Percentiles rank a stretch among this genome's conserved stretches.
Conservation (phyloP, 2,888 invertebrate genomes). For the Caenorhabditis drosophilae region DNA sequence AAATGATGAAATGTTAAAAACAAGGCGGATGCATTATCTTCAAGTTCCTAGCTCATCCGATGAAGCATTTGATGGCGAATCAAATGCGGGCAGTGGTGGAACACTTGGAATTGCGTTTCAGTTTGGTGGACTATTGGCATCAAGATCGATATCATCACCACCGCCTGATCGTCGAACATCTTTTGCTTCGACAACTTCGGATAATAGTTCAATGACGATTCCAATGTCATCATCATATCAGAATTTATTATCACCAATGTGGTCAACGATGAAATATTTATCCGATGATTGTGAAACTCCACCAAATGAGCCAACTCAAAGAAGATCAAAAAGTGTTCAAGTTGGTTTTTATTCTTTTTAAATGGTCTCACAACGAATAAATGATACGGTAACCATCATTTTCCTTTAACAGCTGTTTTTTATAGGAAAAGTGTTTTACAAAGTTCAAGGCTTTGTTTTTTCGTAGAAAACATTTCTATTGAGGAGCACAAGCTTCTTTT, state of each 20-base stretch:
- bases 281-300: constrained; percentile 54
- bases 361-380: too few species aligned
- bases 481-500: too few species aligned
- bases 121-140: not conserved
- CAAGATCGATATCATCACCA: constrained; percentile 43
- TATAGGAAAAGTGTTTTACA: too few species aligned
- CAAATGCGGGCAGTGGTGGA: constrained; percentile 1
- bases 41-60: constrained; percentile 30
- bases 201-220: constrained; percentile 54
- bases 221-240: constrained; percentile 59
- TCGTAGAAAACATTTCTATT: too few species aligned
- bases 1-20: constrained; percentile 5
- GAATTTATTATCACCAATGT: constrained; percentile 62
- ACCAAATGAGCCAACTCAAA: constrained; percentile 45
- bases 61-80: constrained; percentile 13
- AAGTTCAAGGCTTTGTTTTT: too few species aligned
- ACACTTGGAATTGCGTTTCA: constrained; percentile 9
- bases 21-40: constrained; percentile 44
- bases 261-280: constrained; percentile 50
- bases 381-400: too few species aligned
- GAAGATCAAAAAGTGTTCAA: constrained; percentile 59
- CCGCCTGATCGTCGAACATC: constrained; percentile 61
- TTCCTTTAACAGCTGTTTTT: too few species aligned
- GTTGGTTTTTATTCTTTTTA: constrained; percentile 33
- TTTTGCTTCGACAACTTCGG: constrained; percentile 58